These are phyloP conservation scores for Papilio dardanus DNA, from an alignment of 1,140 invertebrate genomes.

Conservation along the genomic window DNA sequence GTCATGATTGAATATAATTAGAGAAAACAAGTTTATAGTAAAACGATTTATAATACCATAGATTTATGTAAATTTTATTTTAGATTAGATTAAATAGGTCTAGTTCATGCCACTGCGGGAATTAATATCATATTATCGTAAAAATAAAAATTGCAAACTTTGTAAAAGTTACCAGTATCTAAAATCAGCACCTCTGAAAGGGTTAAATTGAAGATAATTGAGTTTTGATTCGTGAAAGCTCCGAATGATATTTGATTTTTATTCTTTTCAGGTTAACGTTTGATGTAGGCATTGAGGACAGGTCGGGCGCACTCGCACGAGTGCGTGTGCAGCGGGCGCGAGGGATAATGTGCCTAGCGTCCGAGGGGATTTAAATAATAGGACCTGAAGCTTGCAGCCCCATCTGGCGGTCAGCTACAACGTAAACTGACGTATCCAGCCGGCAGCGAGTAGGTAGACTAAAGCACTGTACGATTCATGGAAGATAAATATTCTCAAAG, in stretches of 20 bases:
- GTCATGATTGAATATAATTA: constrained; percentile 16
- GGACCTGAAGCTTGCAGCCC: constrained; percentile 43
- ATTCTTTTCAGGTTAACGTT: constrained; percentile 23
- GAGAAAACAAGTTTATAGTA: background rate
- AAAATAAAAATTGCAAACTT: background rate
- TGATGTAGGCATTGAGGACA: constrained; percentile 21
- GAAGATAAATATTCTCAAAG: constrained; percentile 35
- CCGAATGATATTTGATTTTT: constrained; percentile 30
- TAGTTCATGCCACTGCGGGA: background rate
- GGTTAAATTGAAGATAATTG: constrained; percentile 15
- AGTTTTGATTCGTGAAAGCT: constrained; percentile 10
- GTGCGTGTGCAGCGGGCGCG: constrained; percentile 38
- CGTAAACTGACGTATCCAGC: constrained; percentile 48
- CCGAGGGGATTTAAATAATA: constrained; percentile 60
- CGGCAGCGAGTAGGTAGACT: constrained; percentile 37
- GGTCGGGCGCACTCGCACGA: constrained; percentile 45
- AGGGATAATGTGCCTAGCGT: constrained; percentile 47
- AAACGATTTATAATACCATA: constrained; percentile 4
- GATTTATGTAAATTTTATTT: background rate
- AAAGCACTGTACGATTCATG: constrained; percentile 36
- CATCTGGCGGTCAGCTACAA: constrained; percentile 44
- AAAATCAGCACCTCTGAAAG: constrained; percentile 4
- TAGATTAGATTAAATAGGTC: constrained; percentile 11
- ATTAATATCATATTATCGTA: background rate
- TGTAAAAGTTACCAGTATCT: too few relatives aligned